phyloP scores from a whole-genome alignment of 2,888 invertebrate species.

The Stenurella melanura region DNA sequence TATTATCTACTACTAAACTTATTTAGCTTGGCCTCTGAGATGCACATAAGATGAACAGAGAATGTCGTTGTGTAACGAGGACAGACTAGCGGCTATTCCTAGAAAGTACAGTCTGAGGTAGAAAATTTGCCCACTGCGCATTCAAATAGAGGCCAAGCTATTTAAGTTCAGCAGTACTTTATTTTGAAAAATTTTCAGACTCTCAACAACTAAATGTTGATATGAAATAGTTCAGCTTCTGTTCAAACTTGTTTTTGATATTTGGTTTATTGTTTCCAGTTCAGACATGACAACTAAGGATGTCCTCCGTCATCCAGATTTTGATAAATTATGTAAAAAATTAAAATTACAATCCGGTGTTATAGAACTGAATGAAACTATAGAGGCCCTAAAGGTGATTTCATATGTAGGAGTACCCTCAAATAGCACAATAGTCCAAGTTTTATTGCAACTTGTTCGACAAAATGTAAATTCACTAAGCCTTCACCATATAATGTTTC shows the following conservation, averaged over 20 bases:
- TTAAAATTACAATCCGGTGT: conserved; percentile 76
- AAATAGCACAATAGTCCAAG: conserved; percentile 78
- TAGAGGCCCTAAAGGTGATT: conserved; percentile 78
- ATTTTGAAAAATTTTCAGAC: conserved; percentile 11
- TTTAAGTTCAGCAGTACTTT: no score
- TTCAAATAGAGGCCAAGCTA: no score
- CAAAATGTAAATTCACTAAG: conserved; percentile 78
- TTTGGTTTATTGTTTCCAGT: conserved; percentile 64
- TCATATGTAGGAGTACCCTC: conserved; percentile 77
- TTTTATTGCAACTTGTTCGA: conserved; percentile 79
- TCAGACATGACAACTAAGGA: conserved; percentile 70
- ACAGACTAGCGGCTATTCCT: no score
- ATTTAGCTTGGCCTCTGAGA: no score
- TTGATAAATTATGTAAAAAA: conserved; percentile 77
- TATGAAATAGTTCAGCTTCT: background rate
- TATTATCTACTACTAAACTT: no score
- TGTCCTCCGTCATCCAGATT: conserved; percentile 76
- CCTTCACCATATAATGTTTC: conserved; percentile 78
- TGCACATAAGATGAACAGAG: no score
- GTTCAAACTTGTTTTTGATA: background rate
- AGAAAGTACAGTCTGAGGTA: no score
- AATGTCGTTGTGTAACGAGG: no score
- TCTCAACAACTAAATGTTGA: conserved; percentile 9
- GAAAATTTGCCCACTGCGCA: no score
- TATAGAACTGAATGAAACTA: conserved; percentile 75